Base-by-base conservation (phyloP, 2,888 invertebrate species). In the Yponomeuta sedellus region DNA sequence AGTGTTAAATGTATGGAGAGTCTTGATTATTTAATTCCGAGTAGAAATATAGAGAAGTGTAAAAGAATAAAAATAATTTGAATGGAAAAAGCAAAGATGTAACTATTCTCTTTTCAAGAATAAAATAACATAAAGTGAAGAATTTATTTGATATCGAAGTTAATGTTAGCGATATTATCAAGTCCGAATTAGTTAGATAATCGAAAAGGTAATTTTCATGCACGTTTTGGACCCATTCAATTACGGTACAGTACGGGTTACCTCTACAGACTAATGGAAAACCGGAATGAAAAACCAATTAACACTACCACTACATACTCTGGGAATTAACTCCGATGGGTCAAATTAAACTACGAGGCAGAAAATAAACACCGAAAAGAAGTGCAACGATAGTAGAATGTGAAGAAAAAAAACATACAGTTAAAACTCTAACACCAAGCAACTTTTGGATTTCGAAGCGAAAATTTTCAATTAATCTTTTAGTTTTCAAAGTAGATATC, bases 371-470 rank as follows among this genome's bases (percentile, higher is more conserved):
- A 87, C 80, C 80, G 78, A 85, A 81, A 87, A 82, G 80, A 85
- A 80, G 90, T 90, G 89, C 88, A 86, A 83, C 82, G 82, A 83
- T 80, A 85, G 83, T 82, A 68, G 57, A 83, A 83, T 66, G 86
- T 88, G 87, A 83, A 52, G 12, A 52, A 52, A 52, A 52, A 52
- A 80, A 85, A 85, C 79, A 83, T 81, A 83, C 80, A 83, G 74
- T 77, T 77, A 78, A 71, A 73, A 75, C 79, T 81, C 85, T 88
- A 88, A 89, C 88, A 89, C 76, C 82, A 90, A 90, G 90, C 90
- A 82, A 82, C 12, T 62, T 83, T 82, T 85, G 77, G 76, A 78
- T 81, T 81, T 81, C 77, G 78, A 90, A 90, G 90, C 90, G 80
- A 85, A 77, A 84, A 83, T 79, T 85, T 88, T 77, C 82, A 86